Evolutionary conservation across 2,888 invertebrate genomes (phyloP).

Genomic region (Trachelus troglodyta): DNA sequence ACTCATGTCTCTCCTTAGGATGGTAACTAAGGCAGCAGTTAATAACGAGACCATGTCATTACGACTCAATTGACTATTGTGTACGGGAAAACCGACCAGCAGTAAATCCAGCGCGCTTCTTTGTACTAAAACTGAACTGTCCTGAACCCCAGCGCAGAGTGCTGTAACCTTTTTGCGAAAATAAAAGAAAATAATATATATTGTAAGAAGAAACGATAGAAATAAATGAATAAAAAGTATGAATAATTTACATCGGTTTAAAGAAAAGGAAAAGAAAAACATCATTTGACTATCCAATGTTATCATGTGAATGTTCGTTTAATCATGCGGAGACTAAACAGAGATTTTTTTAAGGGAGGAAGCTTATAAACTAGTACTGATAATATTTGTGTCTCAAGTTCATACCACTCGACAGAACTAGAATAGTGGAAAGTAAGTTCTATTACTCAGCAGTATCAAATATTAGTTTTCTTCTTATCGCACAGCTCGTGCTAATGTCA

Average conservation of each 20-base stretch:
- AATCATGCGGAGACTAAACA: neutral
- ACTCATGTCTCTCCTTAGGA: constrained; percentile 89
- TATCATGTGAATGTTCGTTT: too few species aligned
- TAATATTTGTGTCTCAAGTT: neutral
- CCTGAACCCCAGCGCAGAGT: constrained; percentile 83
- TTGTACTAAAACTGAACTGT: constrained; percentile 85
- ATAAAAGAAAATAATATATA: constrained; percentile 7
- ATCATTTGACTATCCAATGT: too few species aligned
- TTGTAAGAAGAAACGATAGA: neutral
- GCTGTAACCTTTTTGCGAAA: constrained; percentile 73
- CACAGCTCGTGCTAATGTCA: neutral
- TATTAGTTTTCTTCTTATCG: neutral
- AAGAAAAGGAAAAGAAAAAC: neutral
- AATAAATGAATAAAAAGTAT: neutral
- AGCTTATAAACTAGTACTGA: neutral
- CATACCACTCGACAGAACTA: neutral
- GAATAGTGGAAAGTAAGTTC: neutral
- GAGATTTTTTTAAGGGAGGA: neutral
- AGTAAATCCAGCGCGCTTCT: constrained; percentile 86
- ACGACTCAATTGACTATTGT: constrained; percentile 77
- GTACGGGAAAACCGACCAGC: constrained; percentile 85
- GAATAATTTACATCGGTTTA: neutral
- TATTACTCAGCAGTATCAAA: neutral
- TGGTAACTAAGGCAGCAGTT: constrained; percentile 78
- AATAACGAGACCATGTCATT: constrained; percentile 79